Evolutionary conservation across 2,888 invertebrate genomes (phyloP).

Genomic region (Buathra laborator): DNA sequence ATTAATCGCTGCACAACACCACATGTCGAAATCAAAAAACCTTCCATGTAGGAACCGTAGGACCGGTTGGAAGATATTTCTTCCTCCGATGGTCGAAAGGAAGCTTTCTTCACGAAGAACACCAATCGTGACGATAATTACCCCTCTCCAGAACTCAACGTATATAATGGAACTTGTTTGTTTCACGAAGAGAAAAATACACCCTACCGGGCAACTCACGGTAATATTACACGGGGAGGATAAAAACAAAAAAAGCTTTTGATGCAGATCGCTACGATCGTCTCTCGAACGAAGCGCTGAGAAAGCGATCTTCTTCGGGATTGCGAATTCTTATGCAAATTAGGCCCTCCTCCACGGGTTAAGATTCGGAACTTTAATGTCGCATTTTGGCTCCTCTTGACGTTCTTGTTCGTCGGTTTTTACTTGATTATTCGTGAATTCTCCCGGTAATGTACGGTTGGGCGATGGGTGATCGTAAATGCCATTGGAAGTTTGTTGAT

Average conservation of each 20-base stretch:
- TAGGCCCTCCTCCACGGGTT: neutral
- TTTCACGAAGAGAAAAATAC: neutral
- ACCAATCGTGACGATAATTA: neutral
- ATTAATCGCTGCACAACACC: no score
- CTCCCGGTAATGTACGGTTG: neutral
- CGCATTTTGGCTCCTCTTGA: neutral
- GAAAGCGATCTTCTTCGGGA: constrained; percentile 25
- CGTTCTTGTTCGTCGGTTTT: neutral
- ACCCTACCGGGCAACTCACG: neutral
- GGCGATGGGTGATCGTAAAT: neutral
- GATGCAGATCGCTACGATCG: neutral
- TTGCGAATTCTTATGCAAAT: constrained; percentile 57
- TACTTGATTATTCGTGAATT: neutral
- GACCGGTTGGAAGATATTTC: no score
- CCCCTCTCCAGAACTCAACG: neutral
- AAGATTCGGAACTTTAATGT: constrained; percentile 43
- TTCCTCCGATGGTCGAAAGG: neutral
- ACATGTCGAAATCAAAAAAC: no score
- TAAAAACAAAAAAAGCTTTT: neutral
- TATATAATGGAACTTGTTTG: neutral
- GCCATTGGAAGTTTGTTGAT: neutral
- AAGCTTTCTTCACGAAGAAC: neutral
- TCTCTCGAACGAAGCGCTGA: neutral
- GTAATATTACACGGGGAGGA: neutral
- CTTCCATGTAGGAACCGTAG: no score